Conservation (phyloP, 2,113 vertebrate genomes). For the Bettongia penicillata region DNA sequence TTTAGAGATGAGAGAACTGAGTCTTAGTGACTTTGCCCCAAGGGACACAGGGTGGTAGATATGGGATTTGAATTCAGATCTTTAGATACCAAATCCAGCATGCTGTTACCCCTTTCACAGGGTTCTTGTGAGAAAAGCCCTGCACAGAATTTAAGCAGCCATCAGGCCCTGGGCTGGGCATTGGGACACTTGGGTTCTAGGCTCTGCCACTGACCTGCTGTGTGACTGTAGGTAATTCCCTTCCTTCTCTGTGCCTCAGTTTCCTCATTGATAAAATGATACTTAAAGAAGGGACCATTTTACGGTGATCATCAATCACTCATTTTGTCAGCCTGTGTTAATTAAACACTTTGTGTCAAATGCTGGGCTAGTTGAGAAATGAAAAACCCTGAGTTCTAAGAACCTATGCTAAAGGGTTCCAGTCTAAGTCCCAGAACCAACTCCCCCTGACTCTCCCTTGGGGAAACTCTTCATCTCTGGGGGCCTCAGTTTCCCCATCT, state of each 20-base stretch:
- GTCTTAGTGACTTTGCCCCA: background rate
- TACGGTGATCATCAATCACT: too few relatives aligned
- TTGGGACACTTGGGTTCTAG: background rate
- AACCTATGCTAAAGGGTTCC: too few relatives aligned
- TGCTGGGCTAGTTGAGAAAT: too few relatives aligned
- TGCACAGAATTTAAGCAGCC: background rate
- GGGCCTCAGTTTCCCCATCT: background rate
- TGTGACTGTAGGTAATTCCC: background rate
- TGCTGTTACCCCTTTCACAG: too few relatives aligned
- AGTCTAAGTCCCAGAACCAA: background rate
- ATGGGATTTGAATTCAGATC: background rate
- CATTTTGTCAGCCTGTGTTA: too few relatives aligned
- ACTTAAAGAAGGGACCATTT: too few relatives aligned
- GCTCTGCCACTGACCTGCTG: background rate
- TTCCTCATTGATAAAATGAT: too few relatives aligned
- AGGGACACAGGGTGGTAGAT: background rate
- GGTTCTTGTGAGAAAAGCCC: background rate
- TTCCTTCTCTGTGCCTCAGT: background rate
- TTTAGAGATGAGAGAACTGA: background rate
- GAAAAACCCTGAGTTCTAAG: too few relatives aligned
- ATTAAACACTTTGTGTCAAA: too few relatives aligned
- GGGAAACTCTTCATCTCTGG: too few relatives aligned
- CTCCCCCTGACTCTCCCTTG: rapidly evolving
- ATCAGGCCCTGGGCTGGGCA: background rate
- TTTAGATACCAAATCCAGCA: too few relatives aligned